phyloP scores from a whole-genome alignment of 1,140 invertebrate species.

The Probaryconus sp. region DNA sequence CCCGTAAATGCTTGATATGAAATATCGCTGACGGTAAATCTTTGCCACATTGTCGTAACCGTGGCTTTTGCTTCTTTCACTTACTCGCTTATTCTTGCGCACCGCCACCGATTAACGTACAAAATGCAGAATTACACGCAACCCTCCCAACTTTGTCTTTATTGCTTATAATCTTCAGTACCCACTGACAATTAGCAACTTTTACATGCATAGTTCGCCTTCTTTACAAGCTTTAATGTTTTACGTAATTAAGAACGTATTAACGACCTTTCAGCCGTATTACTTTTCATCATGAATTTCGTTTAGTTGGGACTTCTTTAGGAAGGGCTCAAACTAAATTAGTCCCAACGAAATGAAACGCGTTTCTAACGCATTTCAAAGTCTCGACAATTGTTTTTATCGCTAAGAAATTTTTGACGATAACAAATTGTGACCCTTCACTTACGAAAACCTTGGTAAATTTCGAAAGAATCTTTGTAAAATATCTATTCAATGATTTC shows the following conservation, averaged over 20 bases:
- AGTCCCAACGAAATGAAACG: no score
- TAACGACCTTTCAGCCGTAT: no score
- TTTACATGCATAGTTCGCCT: conserved; percentile 4
- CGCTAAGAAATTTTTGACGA: no score
- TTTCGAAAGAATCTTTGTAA: no score
- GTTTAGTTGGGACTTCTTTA: neutral
- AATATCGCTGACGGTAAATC: conserved; percentile 69
- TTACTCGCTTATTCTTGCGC: conserved; percentile 21
- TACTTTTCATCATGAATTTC: neutral
- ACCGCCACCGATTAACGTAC: conserved; percentile 46
- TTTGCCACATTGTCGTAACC: conserved; percentile 68
- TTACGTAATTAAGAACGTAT: conserved; percentile 23
- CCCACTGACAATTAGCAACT: conserved; percentile 18
- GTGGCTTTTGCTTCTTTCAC: conserved; percentile 33
- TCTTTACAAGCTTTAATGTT: neutral
- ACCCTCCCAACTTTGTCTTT: conserved; percentile 25
- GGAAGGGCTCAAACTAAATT: no score
- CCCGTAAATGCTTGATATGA: conserved; percentile 70
- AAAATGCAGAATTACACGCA: conserved; percentile 32
- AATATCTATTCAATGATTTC: no score
- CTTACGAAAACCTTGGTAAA: no score
- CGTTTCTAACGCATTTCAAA: no score
- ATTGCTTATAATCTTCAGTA: conserved; percentile 38
- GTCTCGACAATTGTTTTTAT: no score
- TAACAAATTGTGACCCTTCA: no score